Percentiles rank a stretch among this genome's conserved stretches.
Conservation (phyloP, 1,140 invertebrate species). For the Diuraphis noxia region DNA sequence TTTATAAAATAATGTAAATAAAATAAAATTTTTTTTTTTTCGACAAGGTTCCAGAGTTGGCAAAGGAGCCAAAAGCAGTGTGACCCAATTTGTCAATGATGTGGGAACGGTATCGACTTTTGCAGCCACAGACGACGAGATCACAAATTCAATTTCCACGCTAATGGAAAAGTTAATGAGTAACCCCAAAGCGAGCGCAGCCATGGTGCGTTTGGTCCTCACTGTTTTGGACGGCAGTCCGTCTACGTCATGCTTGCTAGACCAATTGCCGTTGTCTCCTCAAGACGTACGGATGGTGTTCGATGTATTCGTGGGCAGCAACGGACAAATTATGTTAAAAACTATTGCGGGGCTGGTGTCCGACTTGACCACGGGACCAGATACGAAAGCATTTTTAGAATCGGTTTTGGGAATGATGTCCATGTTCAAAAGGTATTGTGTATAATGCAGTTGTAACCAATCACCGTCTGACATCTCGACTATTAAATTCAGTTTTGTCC, state of each 20-base stretch:
- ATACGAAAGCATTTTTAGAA: conserved; percentile 18
- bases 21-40: background rate
- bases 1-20: background rate
- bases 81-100: background rate
- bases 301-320: background rate
- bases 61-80: background rate
- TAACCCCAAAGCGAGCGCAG: background rate
- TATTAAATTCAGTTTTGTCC: no score
- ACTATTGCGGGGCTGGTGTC: background rate
- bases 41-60: background rate
- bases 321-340: background rate
- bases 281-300: conserved; percentile 13
- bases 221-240: background rate
- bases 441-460: no score
- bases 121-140: background rate
- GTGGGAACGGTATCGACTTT: background rate
- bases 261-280: background rate
- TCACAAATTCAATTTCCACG: background rate
- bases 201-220: background rate
- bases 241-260: background rate
- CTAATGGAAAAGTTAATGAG: background rate
- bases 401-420: conserved; percentile 1
- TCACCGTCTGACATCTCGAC: no score
- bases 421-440: conserved; percentile 22
- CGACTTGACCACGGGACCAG: conserved; percentile 18